Base-by-base conservation (phyloP, 2,797 vertebrate genomes). In the Gadopsis bispinosus region DNA sequence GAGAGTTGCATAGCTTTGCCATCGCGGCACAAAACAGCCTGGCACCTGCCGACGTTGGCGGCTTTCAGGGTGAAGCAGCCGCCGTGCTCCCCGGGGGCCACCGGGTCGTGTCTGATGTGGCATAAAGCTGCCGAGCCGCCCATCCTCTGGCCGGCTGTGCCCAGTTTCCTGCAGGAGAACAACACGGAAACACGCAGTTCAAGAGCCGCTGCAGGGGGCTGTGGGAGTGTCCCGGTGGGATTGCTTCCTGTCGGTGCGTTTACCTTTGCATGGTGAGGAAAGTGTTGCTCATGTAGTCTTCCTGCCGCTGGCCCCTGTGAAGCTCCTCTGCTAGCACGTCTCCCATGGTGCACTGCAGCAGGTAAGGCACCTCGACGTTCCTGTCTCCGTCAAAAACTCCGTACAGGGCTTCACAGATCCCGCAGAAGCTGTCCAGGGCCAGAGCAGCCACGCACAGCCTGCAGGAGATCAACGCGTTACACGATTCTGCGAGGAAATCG, bases 241-340 rank as follows among this genome's bases (percentile, higher is more conserved):
- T 0, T 9, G 33, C 26, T 22, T 51, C 6, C 13, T 26, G 13
- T 54, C 12, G 7, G 14, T 4, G 31, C 0, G n/a, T 47, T 79
- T 83, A 98, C 98, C 98, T 96, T 72, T 99, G 98, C 97, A 98
- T 99, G 73, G 98, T 97, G 0, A 99, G 96, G 91, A 99, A 99
- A 0, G 98, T 99, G 87, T 97, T 98, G 87, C 94, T 96, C 98
- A 99, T 99, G 88, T 97, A 97, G 63, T 99, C 97, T 47, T 97
- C 97, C 81, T 97, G 96, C 2, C 94, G 96, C 85, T 96, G 97
- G 33, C 95, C 96, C 80, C 96, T 94, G 85, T 98, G 98, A 9
- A 98, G 94, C 89, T 99, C 98, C 82, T 99, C 98, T 0, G 97
- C 97, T 43, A 99, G 92, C 79, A 99, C 97, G 69, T 99, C 98